These are phyloP conservation scores for Lumbricus terrestris DNA, from an alignment of 2,888 invertebrate species.

Conservation along the genomic window DNA sequence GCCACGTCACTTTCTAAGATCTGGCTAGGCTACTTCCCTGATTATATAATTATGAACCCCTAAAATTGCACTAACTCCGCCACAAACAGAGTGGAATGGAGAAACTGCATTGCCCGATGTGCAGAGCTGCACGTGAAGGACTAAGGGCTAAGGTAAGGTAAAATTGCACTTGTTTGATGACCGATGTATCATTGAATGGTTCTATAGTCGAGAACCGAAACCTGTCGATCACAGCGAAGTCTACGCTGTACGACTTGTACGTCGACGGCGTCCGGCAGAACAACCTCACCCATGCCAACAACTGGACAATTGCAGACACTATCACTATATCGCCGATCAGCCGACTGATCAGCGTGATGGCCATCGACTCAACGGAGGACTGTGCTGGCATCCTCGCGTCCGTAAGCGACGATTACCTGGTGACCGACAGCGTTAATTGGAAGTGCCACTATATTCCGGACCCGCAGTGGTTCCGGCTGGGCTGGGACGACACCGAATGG, in stretches of 20 bases:
- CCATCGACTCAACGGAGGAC: background rate
- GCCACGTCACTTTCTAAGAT: too few relatives aligned
- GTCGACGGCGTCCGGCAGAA: background rate
- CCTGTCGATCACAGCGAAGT: background rate
- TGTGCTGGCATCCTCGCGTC: background rate
- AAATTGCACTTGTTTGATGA: too few relatives aligned
- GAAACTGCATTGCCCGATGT: too few relatives aligned
- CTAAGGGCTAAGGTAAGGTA: too few relatives aligned
- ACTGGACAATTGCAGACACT: background rate
- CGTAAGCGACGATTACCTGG: background rate
- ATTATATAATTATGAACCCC: too few relatives aligned
- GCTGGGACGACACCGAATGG: background rate
- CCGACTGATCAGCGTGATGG: background rate
- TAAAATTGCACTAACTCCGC: too few relatives aligned
- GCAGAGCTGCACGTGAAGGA: too few relatives aligned
- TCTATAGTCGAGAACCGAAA: background rate
- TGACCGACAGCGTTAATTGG: background rate
- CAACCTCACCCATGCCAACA: background rate
- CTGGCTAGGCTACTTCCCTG: too few relatives aligned
- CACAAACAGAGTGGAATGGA: too few relatives aligned
- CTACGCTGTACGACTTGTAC: background rate
- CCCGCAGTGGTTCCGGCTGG: background rate
- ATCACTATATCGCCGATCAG: background rate
- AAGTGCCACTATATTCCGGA: background rate
- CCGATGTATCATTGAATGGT: background rate